Conservation (phyloP, 2,113 vertebrate species). For the human (Homo sapiens) region GRCh38 chr2:236863001-236863500, state of each 20-base stretch:
- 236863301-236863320: background rate
- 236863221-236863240: background rate
- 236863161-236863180: background rate
- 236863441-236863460: background rate
- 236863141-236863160: fast-evolving
- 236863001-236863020: background rate
- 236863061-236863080: fast-evolving
- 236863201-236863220: background rate
- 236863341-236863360: fast-evolving
- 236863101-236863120: fast-evolving
- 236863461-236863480: background rate
- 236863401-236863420: background rate
- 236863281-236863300: background rate
- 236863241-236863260: background rate
- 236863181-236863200: fast-evolving
- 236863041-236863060: background rate
- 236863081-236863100: background rate
- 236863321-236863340: background rate
- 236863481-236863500: background rate
- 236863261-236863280: background rate
- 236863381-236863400: background rate
- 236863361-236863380: background rate
- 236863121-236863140: fast-evolving
- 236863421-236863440: fast-evolving
- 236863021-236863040: fast-evolving